Percentiles rank a stretch among this genome's conserved stretches.
phyloP scores from a whole-genome alignment of 2,888 invertebrate genomes.

The Pammene fasciana region DNA sequence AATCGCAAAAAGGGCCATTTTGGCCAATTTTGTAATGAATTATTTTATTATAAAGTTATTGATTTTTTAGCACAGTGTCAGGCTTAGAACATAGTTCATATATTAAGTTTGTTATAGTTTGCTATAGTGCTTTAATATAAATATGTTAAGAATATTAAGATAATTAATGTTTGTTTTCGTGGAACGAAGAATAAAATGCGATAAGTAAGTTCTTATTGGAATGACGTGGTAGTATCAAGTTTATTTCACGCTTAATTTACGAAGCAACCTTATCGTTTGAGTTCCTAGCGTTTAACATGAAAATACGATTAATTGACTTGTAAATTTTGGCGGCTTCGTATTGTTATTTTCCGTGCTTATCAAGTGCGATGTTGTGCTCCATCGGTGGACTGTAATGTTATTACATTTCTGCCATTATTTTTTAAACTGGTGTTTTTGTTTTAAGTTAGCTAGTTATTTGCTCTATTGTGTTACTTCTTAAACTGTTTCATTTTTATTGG shows the following conservation, averaged over 20 bases:
- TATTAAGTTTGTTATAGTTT: conserved; percentile 41
- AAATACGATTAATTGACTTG: conserved; percentile 1
- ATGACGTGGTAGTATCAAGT: conserved; percentile 63
- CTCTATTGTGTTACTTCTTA: neutral
- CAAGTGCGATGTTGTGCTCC: neutral
- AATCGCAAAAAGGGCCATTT: conserved; percentile 61
- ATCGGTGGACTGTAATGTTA: neutral
- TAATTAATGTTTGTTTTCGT: conserved; percentile 36
- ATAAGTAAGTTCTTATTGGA: conserved; percentile 63
- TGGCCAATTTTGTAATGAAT: conserved; percentile 60
- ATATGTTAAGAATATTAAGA: conserved; percentile 2
- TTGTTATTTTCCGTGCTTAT: conserved; percentile 12
- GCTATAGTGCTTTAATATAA: conserved; percentile 42
- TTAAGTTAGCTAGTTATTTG: neutral
- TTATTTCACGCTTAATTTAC: conserved; percentile 9
- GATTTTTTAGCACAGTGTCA: conserved; percentile 62
- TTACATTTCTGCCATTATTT: conserved; percentile 2
- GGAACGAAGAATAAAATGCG: conserved; percentile 47
- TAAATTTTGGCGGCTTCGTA: neutral
- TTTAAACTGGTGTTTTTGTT: neutral
- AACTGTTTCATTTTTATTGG: too few species aligned
- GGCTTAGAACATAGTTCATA: conserved; percentile 40
- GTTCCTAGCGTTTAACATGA: conserved; percentile 2
- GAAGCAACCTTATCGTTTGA: conserved; percentile 12
- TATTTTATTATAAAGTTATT: conserved; percentile 59